Base-by-base conservation (phyloP, 2,888 invertebrate species). In the Pediacus dermestoides region DNA sequence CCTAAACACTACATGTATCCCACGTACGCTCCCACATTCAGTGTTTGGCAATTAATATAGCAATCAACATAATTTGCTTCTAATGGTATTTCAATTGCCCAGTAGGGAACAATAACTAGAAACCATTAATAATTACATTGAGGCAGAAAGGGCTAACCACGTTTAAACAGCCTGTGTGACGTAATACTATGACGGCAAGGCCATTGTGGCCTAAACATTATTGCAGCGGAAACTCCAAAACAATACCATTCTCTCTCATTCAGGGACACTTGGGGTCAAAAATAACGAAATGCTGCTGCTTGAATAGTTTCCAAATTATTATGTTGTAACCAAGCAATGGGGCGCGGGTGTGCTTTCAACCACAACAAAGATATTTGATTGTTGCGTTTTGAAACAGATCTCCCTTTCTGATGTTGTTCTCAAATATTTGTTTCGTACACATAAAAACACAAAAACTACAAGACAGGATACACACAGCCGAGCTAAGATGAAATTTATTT, bases 71-170 rank as follows among this genome's bases (percentile, higher is more conserved):
- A 42, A 47, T 44, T 47, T 35, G 31, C 36, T 33, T 39, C 42
- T 47, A 44, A 44, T 44, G 38, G 42, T 30, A 39, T 34, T 44
- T 34, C 39, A 42, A 36, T 37, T 44, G 39, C 41, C 30, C 44
- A 39, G 28, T 40, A 35, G 44, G 38, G 44, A 44, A 48, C 47
- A 44, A 48, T 48, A 48, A 40, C 48, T 39, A 35, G 39, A 45
- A 44, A 38, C 48, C 48, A 46, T 48, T 46, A 46, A 48, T 48
- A 48, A 48, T 48, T 48, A 45, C 43, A 35, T 16, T 32, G 37
- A 43, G 46, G 46, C 41, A 34, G 34, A 40, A 42, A 35, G 39
- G 42, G 31, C 16, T 40, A 42, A 38, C 44, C 39, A 43, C 43
- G 33, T 43, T 48, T 46, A 48, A 48, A 48, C 45, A 42, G 43